Conservation (phyloP, 1,140 invertebrate species). For the Pollicipes pollicipes region DNA sequence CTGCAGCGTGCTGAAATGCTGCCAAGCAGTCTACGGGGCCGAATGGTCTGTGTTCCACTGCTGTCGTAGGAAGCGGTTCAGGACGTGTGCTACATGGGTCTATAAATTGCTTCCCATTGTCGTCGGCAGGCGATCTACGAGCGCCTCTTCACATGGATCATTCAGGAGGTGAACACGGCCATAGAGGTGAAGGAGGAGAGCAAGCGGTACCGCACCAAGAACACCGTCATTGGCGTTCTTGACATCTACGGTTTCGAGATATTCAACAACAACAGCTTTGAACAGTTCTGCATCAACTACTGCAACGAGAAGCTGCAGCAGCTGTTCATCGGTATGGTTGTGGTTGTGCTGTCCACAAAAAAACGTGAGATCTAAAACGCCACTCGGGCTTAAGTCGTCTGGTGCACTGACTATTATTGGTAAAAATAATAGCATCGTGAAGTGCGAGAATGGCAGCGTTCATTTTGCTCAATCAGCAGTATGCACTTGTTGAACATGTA, state of each 20-base stretch:
- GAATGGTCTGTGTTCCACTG: too few species aligned
- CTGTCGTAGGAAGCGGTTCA: too few species aligned
- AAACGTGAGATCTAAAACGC: slow-evolving; percentile 3
- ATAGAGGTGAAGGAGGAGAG: slow-evolving; percentile 39
- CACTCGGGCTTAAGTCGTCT: too few species aligned
- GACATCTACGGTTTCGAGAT: slow-evolving; percentile 98
- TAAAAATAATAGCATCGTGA: too few species aligned
- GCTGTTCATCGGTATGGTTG: slow-evolving; percentile 57
- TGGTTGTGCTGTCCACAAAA: neutral
- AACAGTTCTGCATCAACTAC: slow-evolving; percentile 94
- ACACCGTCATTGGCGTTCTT: slow-evolving; percentile 80
- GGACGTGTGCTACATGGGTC: too few species aligned
- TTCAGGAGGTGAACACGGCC: slow-evolving; percentile 66
- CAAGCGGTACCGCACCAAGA: slow-evolving; percentile 32
- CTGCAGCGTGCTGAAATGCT: too few species aligned
- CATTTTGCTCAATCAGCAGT: too few species aligned
- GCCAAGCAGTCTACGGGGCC: too few species aligned
- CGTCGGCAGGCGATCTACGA: slow-evolving; percentile 74
- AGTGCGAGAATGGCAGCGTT: too few species aligned
- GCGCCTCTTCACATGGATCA: slow-evolving; percentile 79
- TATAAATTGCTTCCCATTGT: neutral
- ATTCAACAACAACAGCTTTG: slow-evolving; percentile 85
- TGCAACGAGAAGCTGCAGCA: slow-evolving; percentile 95
- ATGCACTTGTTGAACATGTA: too few species aligned
- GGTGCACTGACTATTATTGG: too few species aligned